Evolutionary conservation across 2,797 vertebrate species (phyloP), one percentile per base, ranked within the genome.

Genomic region (Champsocephalus esox): DNA sequence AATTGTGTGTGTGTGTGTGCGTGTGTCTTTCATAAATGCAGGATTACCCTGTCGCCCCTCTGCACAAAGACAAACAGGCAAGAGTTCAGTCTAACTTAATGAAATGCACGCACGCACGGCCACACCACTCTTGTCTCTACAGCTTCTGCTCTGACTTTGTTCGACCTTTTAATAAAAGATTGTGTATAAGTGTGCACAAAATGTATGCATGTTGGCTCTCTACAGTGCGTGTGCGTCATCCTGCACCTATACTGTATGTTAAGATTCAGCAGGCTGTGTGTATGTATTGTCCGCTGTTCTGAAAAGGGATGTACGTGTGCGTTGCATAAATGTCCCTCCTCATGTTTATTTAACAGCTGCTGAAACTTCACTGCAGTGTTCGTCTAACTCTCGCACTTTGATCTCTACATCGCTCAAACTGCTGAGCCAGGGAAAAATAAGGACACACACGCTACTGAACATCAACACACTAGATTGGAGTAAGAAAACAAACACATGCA

Each of bases 321-420:
- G 46, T 73, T 88, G 89, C 80, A 76, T 88, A 68, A 84, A 89
- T 64, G 83, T 80, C 77, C 65, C 46, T 69, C 43, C 85, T 90
- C 88, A 92, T 93, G 87, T 89, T 89, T 92, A 93, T 92, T 91
- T 75, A 92, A 85, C 74, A 52, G 48, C 56, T 80, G 81, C 74
- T 83, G 63, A 86, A 89, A 85, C 85, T 84, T 87, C 73, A 60
- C 79, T 72, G 88, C 89, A 79, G 75, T 66, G 64, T 79, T 84
- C 65, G 24, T 70, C 74, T 12, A 78, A 85, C 83, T 83, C 80
- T 72, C 34, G 9, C 73, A 75, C 90, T 91, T 90, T 90, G 84
- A 92, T 92, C 88, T 79, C 34, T 41, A 72, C 64, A 87, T 89
- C 78, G 60, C 57, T 78, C 72, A 65, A 86, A 86, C 41, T 44